Conservation (phyloP, 2,888 invertebrate genomes). For the Allolobophora icterica region DNA sequence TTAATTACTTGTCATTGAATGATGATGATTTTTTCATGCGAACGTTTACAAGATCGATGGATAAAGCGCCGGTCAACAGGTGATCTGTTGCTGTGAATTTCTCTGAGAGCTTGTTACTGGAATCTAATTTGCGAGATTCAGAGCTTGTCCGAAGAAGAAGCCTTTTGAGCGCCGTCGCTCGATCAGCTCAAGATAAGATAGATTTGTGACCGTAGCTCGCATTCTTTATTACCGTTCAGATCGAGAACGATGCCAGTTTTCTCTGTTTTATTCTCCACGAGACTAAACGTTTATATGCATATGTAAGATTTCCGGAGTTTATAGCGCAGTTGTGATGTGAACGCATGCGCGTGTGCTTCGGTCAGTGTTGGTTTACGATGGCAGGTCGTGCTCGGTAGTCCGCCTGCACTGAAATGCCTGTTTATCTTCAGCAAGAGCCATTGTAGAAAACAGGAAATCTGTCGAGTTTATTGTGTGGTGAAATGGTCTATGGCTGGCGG, state of each 20-base stretch:
- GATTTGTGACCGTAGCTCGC: neutral
- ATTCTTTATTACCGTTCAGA: neutral
- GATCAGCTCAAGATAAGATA: neutral
- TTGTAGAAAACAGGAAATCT: neutral
- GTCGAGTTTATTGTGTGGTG: neutral
- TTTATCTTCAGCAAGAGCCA: neutral
- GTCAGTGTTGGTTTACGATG: neutral
- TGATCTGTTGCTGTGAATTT: neutral
- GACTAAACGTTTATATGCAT: neutral
- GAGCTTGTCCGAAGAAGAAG: neutral
- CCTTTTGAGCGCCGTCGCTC: no score
- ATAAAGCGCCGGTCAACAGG: neutral
- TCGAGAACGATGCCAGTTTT: neutral
- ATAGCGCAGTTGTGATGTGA: neutral
- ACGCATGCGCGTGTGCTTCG: neutral
- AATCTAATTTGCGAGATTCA: conserved; percentile 7
- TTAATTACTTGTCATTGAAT: neutral
- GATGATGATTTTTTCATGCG: neutral
- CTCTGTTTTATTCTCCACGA: neutral
- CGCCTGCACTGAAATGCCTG: neutral
- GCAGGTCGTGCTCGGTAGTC: neutral
- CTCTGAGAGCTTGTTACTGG: neutral
- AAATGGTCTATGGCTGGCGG: neutral
- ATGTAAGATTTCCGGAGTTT: neutral
- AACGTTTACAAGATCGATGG: neutral